A percentile compares a stretch with the other conserved stretches of the same genome.
phyloP scores from a whole-genome alignment of 2,888 invertebrate genomes.

The Acleris sparsana region DNA sequence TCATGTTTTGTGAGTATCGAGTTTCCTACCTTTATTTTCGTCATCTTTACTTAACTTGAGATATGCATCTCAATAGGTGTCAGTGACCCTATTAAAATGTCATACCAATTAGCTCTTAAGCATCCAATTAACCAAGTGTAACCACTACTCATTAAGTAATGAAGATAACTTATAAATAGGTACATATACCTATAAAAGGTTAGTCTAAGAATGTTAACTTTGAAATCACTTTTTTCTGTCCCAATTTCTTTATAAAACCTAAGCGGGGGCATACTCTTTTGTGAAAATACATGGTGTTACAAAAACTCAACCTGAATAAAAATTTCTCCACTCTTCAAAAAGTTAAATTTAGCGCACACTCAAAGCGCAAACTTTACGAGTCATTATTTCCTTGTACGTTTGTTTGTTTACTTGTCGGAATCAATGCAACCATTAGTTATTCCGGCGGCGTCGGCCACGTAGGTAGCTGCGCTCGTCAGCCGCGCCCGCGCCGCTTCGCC shows the following conservation, averaged over 20 bases:
- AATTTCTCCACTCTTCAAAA: too few species aligned
- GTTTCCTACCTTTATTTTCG: background rate
- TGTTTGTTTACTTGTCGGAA: slow-evolving; percentile 46
- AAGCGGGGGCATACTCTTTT: too few species aligned
- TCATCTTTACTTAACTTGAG: background rate
- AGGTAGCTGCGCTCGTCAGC: slow-evolving; percentile 53
- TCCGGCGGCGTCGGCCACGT: slow-evolving; percentile 51
- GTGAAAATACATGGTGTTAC: too few species aligned
- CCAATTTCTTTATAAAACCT: too few species aligned
- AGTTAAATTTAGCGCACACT: slow-evolving; percentile 11
- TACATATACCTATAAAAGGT: too few species aligned
- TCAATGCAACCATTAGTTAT: slow-evolving; percentile 52
- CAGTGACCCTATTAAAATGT: background rate
- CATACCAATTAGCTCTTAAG: too few species aligned
- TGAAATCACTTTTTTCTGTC: too few species aligned
- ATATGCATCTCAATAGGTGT: background rate
- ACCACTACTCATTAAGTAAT: too few species aligned
- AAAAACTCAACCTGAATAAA: too few species aligned
- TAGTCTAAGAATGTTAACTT: too few species aligned
- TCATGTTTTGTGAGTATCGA: slow-evolving; percentile 11
- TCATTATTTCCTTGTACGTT: slow-evolving; percentile 21
- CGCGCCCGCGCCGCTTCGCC: slow-evolving; percentile 46
- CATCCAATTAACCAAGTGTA: too few species aligned
- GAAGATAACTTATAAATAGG: too few species aligned
- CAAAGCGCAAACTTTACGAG: background rate